phyloP scores from a whole-genome alignment of 2,888 invertebrate species.

The Drosophila cracens region DNA sequence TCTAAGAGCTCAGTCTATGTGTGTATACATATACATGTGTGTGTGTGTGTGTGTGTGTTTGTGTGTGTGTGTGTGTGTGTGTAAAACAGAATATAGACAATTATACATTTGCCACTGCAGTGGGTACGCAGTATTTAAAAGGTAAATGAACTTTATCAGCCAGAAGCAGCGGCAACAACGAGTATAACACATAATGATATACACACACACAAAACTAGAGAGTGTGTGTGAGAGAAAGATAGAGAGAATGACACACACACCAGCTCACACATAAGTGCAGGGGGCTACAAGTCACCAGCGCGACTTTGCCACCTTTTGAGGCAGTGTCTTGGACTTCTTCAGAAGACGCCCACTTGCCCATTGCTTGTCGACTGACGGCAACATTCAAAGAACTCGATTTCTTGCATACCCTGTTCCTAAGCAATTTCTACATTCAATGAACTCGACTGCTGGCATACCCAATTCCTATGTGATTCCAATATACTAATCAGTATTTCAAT shows the following conservation, averaged over 20 bases:
- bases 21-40: constrained; percentile 5
- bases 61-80: constrained; percentile 34
- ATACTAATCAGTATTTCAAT: too few species aligned
- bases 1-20: constrained; percentile 18
- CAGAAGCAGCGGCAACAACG: constrained; percentile 60
- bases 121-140: constrained; percentile 66
- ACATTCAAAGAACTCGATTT: not conserved
- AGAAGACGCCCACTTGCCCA: constrained; percentile 26
- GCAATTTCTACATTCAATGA: too few species aligned
- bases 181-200: constrained; percentile 56
- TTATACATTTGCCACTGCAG: constrained; percentile 73
- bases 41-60: constrained; percentile 19
- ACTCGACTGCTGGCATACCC: constrained; percentile 10
- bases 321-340: constrained; percentile 48
- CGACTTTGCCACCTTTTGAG: constrained; percentile 58
- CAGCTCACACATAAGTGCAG: constrained; percentile 13
- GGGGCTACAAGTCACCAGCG: constrained; percentile 33
- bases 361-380: constrained; percentile 7
- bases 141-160: constrained; percentile 77
- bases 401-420: constrained; percentile 10
- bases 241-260: not conserved
- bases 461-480: not conserved
- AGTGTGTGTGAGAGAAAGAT: not conserved
- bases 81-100: constrained; percentile 73
- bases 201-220: constrained; percentile 2